Conservation (phyloP, 2,888 invertebrate species). For the Drosophila meridiana region DNA sequence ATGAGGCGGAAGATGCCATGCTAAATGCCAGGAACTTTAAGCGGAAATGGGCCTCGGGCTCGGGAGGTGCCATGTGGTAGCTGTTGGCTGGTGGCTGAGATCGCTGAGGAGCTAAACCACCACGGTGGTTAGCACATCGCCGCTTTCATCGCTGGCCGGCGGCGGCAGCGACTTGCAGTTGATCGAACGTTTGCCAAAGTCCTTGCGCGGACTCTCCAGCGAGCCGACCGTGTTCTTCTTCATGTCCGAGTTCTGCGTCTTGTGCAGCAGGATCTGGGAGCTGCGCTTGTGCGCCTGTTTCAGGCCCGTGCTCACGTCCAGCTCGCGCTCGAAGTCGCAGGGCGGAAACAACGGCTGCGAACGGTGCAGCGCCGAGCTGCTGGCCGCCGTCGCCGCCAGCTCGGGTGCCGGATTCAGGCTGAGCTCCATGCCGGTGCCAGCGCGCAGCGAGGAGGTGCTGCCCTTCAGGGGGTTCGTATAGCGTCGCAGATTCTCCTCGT, state of each 20-base stretch:
- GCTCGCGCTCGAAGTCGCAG: conserved; percentile 83
- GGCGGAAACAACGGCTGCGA: conserved; percentile 85
- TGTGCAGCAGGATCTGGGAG: conserved; percentile 90
- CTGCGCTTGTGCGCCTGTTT: conserved; percentile 85
- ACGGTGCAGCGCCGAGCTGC: conserved; percentile 82
- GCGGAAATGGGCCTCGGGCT: conserved; percentile 37
- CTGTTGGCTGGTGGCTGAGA: conserved; percentile 51
- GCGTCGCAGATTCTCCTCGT: conserved; percentile 94
- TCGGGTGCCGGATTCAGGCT: conserved; percentile 84
- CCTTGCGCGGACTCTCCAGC: conserved; percentile 87
- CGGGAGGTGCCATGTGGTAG: conserved; percentile 11
- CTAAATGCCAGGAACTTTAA: conserved; percentile 67
- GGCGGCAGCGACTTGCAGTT: conserved; percentile 86
- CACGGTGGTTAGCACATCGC: conserved; percentile 87
- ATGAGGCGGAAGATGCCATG: conserved; percentile 42
- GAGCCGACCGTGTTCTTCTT: conserved; percentile 92
- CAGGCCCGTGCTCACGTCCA: conserved; percentile 84
- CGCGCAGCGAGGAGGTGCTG: conserved; percentile 86
- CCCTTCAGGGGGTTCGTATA: conserved; percentile 92
- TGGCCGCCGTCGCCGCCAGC: conserved; percentile 85
- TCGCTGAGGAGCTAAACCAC: conserved; percentile 85
- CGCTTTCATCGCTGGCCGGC: conserved; percentile 80
- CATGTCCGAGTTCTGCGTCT: conserved; percentile 93
- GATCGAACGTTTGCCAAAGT: conserved; percentile 91
- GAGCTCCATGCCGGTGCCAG: conserved; percentile 86